A percentile compares a stretch with the other conserved stretches of the same genome.
phyloP scores from a whole-genome alignment of 1,140 invertebrate genomes.

The Rhizoglyphus robini region DNA sequence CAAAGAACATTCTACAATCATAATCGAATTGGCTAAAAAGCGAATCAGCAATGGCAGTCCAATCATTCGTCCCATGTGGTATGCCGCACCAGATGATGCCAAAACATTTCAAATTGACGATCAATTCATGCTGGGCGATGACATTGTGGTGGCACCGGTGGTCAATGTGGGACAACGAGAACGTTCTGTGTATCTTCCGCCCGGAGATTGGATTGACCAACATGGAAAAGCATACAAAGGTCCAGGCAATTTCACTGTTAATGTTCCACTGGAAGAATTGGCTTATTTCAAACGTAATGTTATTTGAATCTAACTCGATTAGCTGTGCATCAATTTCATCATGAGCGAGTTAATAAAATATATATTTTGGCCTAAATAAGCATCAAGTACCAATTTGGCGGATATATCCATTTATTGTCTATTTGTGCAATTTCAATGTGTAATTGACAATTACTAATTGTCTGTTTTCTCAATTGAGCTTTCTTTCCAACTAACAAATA shows the following conservation, averaged over 20 bases:
- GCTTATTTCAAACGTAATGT: not conserved
- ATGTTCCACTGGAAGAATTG: not conserved
- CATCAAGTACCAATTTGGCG: too few species aligned
- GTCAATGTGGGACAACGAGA: constrained; percentile 46
- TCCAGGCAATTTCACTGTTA: not conserved
- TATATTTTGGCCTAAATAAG: too few species aligned
- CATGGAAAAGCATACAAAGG: not conserved
- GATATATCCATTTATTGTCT: too few species aligned
- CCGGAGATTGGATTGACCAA: constrained; percentile 47
- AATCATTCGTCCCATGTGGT: constrained; percentile 36
- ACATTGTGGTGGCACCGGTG: constrained; percentile 71
- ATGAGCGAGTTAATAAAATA: too few species aligned
- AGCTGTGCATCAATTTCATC: too few species aligned
- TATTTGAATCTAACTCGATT: too few species aligned
- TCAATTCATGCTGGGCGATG: constrained; percentile 63
- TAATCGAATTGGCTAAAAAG: constrained; percentile 34
- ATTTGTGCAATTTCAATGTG: too few species aligned
- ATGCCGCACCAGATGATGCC: constrained; percentile 33
- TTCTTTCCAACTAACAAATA: too few species aligned
- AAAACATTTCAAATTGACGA: constrained; percentile 31
- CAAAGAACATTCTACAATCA: constrained; percentile 45
- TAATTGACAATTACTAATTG: too few species aligned
- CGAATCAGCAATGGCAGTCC: constrained; percentile 29
- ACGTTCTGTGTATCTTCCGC: constrained; percentile 61
- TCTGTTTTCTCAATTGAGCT: too few species aligned